Evolutionary conservation across 1,140 invertebrate genomes (phyloP).

Genomic region (Calycopis cecrops): DNA sequence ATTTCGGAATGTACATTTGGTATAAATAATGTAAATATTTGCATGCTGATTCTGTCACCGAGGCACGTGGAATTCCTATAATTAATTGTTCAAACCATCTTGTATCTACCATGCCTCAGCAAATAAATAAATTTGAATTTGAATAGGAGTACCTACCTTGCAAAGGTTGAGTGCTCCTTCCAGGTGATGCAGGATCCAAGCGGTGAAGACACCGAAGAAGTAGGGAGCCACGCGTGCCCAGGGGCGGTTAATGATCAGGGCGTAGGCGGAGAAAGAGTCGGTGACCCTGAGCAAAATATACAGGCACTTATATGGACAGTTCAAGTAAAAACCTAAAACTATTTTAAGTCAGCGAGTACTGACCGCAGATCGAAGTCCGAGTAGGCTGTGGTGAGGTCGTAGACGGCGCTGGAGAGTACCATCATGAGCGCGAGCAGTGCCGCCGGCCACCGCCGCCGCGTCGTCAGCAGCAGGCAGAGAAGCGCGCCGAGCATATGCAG

Average conservation of each 20-base stretch:
- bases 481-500: constrained; percentile 45
- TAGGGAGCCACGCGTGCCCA: constrained; percentile 44
- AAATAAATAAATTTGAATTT: too few relatives aligned
- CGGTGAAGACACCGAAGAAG: constrained; percentile 42
- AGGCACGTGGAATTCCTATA: too few relatives aligned
- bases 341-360: too few relatives aligned
- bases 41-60: too few relatives aligned
- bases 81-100: too few relatives aligned
- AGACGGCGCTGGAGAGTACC: constrained; percentile 17
- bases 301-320: too few relatives aligned
- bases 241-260: constrained; percentile 33
- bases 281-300: constrained; percentile 28
- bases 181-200: constrained; percentile 44
- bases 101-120: too few relatives aligned
- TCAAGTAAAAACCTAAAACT: too few relatives aligned
- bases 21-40: too few relatives aligned
- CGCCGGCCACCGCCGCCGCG: constrained; percentile 17
- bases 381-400: constrained; percentile 34
- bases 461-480: constrained; percentile 34
- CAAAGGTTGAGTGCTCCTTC: constrained; percentile 35
- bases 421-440: constrained; percentile 21
- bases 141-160: constrained; percentile 38
- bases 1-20: too few relatives aligned
- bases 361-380: constrained; percentile 30
- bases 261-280: constrained; percentile 34